Evolutionary conservation across 2,797 vertebrate species (phyloP), one percentile per base, ranked within the genome.

Genomic region (Simalia tracyae): DNA sequence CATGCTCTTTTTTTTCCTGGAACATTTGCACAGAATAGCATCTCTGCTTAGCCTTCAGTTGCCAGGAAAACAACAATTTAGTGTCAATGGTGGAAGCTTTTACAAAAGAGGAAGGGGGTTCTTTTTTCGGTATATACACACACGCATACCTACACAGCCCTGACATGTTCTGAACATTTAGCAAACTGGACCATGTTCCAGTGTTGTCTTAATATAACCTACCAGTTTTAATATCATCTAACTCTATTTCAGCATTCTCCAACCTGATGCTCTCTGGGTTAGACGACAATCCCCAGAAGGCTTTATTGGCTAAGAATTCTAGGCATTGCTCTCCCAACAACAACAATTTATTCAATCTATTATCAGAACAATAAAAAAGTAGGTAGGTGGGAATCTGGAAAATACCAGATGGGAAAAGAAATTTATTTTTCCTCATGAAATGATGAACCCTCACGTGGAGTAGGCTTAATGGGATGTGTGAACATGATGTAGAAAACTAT

Each of bases 111-210:
- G 11, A 26, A 46, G 60, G 36, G 42, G 1, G 5, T 46, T 76
- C 59, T 56, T 63, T n/a, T 50, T 31, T 54, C 26, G 5, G 26
- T 14, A 59, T n/a, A 84, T n/a, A 84, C 31, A 28, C 56, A 64
- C 0, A 85, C 12, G 2, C 24, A 26, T 15, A 14, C 28, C 2
- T 12, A 19, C 11, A 10, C 4, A 81, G 24, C 26, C 12, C n/a
- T 64, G 54, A 26, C 12, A 0, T 63, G 59, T 59, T 22, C 66
- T 89, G 92, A 93, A 87, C 0, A 0, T 28, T 0, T 3, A 46
- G 50, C 4, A 76, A 57, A 76, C 1, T 11, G 14, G n/a, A 14
- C 28, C 11, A 15, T 8, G 59, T 42, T 46, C 59, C 59, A 22
- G 7, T 17, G 8, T 42, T 24, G 36, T 81, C 46, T 46, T 81